Conservation (phyloP, 2,797 vertebrate genomes). For the Helostoma temminkii region DNA sequence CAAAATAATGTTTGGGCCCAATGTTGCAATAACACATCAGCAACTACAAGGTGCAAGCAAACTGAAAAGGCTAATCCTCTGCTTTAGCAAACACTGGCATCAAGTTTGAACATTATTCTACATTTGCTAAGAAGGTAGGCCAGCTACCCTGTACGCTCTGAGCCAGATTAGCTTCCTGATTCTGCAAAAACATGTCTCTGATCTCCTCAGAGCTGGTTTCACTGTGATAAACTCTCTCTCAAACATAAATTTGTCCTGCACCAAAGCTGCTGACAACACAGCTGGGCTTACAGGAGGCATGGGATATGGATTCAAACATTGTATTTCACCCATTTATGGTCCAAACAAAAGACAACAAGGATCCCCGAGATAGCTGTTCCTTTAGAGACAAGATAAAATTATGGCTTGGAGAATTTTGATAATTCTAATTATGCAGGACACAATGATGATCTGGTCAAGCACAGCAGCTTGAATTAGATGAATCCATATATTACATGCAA, state of each 20-base stretch:
- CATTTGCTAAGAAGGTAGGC: constrained; percentile 59
- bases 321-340: constrained; percentile 32
- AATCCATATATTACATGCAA: constrained; percentile 8
- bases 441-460: constrained; percentile 21
- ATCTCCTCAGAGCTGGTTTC: constrained; percentile 62
- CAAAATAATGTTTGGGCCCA: constrained; percentile 40
- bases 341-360: constrained; percentile 48
- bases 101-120: constrained; percentile 37
- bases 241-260: constrained; percentile 53
- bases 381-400: constrained; percentile 54
- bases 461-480: constrained; percentile 15
- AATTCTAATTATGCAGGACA: constrained; percentile 22
- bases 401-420: constrained; percentile 6
- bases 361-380: constrained; percentile 24
- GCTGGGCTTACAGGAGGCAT: constrained; percentile 26
- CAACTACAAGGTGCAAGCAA: constrained; percentile 62
- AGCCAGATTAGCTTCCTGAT: constrained; percentile 71
- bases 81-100: constrained; percentile 56
- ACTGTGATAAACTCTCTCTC: constrained; percentile 59
- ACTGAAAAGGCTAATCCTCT: constrained; percentile 62
- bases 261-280: constrained; percentile 56
- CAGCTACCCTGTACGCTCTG: constrained; percentile 45
- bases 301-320: constrained; percentile 41
- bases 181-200: constrained; percentile 54
- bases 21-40: constrained; percentile 53